A percentile compares a stretch with the other conserved stretches of the same genome.
These are phyloP conservation scores for Coreoperca whiteheadi DNA, from an alignment of 2,113 vertebrate species.

Conservation along the genomic window DNA sequence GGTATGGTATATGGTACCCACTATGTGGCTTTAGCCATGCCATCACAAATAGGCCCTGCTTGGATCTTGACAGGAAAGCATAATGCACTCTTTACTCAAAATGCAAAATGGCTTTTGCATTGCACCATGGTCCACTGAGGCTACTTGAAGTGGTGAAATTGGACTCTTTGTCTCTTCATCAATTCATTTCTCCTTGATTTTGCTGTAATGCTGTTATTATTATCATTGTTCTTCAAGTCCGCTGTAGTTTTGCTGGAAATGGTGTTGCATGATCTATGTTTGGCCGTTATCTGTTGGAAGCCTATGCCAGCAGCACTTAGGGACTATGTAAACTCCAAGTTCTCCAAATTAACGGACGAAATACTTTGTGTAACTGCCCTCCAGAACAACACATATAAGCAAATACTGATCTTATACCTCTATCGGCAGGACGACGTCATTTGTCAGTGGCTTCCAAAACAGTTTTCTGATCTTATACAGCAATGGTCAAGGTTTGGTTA, in stretches of 20 bases:
- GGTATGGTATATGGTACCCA: no score
- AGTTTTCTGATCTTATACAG: not conserved
- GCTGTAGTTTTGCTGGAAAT: not conserved
- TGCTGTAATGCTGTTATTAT: not conserved
- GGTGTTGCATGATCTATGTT: not conserved
- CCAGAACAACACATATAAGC: not conserved
- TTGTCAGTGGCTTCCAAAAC: no score
- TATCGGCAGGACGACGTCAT: not conserved
- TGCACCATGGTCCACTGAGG: not conserved
- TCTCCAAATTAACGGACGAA: no score
- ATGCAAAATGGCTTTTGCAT: not conserved
- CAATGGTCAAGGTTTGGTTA: not conserved
- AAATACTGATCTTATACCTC: no score
- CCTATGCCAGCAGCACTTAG: not conserved
- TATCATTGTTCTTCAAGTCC: not conserved
- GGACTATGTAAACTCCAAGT: not conserved
- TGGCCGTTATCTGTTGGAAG: not conserved
- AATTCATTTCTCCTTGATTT: no score
- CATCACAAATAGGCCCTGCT: no score
- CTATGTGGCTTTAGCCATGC: no score
- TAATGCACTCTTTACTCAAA: no score
- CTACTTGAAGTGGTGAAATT: not conserved
- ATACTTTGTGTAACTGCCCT: no score
- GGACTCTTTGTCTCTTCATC: not conserved
- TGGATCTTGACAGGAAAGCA: no score